Evolutionary conservation across 1,140 invertebrate genomes (phyloP).

Genomic region (Steinernema feltiae): DNA sequence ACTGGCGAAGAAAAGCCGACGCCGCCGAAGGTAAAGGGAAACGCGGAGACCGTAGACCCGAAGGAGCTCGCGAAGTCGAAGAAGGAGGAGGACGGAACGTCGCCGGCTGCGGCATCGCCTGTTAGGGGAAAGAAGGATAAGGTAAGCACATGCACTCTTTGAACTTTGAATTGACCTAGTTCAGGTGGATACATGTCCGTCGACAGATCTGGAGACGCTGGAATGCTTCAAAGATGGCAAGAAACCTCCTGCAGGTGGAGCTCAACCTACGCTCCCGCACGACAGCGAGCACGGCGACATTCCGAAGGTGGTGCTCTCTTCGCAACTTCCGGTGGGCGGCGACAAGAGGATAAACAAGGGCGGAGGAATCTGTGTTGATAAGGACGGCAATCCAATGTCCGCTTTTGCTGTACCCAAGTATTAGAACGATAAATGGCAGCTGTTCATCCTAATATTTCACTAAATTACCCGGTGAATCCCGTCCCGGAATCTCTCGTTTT

Average conservation of each 20-base stretch:
- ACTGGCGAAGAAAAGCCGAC: background rate
- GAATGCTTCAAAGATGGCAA: background rate
- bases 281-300: background rate
- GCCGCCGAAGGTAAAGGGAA: background rate
- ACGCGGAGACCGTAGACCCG: background rate
- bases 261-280: no score
- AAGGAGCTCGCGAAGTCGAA: background rate
- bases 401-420: background rate
- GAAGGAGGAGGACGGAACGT: background rate
- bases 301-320: background rate
- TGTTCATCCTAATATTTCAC: background rate
- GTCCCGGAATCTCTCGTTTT: constrained; percentile 38
- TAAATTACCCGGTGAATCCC: constrained; percentile 47
- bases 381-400: background rate
- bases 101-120: background rate
- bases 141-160: background rate
- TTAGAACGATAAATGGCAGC: background rate
- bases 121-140: background rate
- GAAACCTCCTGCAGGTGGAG: background rate
- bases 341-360: background rate
- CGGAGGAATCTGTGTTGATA: background rate
- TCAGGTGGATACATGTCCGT: background rate
- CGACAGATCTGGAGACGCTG: background rate
- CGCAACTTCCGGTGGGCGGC: background rate
- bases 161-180: background rate